These are phyloP conservation scores for Manis crassicaudata DNA, from an alignment of 2,797 vertebrate species.

Conservation along the genomic window DNA sequence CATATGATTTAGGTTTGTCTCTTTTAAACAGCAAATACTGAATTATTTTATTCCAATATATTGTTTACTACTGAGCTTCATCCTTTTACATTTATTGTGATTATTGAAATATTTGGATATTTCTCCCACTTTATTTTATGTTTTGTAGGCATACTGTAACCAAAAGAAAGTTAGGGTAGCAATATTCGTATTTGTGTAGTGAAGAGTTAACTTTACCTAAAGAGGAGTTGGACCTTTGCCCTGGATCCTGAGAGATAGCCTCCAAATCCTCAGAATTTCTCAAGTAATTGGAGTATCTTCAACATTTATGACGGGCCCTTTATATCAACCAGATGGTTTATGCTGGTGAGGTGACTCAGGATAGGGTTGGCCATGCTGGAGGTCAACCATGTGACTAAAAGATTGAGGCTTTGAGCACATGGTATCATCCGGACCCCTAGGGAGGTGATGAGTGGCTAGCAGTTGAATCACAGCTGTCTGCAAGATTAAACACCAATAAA, in stretches of 20 bases:
- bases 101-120: neutral
- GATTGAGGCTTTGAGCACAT: neutral
- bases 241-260: neutral
- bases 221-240: neutral
- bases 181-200: neutral
- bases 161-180: neutral
- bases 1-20: neutral
- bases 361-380: neutral
- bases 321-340: neutral
- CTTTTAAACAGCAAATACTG: neutral
- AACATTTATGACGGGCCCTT: neutral
- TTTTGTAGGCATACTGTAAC: neutral
- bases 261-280: neutral
- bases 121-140: neutral
- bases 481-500: neutral
- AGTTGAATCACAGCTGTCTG: neutral
- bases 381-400: neutral
- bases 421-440: neutral
- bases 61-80: neutral
- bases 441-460: neutral
- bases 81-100: neutral
- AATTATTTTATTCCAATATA: neutral
- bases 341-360: neutral
- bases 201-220: neutral
- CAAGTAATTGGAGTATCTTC: neutral